Evolutionary conservation across 2,113 vertebrate genomes (phyloP), one percentile per base, ranked within the genome.

Genomic region (Melanocharis versteri): DNA sequence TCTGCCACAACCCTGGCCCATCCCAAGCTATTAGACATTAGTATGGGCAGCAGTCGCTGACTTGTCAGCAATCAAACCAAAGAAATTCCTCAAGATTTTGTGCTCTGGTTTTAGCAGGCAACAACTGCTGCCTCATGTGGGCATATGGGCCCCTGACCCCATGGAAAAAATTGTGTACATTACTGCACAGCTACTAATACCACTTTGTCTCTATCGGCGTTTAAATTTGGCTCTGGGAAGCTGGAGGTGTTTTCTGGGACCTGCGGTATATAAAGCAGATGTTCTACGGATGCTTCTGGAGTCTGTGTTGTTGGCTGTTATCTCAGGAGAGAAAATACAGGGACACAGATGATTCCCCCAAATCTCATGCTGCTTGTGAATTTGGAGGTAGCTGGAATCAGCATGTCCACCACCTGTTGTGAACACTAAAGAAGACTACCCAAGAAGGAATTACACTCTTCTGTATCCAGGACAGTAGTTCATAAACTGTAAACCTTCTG

Each of bases 1-100:
- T 89, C 21, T 23, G 31, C 9, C 5, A n/a, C 0, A 0, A 28
- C 1, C 0, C 3, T 0, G 71, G 28, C 22, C 40, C 72, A 60
- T 15, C 26, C 48, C 14, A 1, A 91, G 65, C 69, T 50, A 11
- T 51, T 13, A 82, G 61, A 68, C 37, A 21, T 21, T 0, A 0
- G 10, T 42, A 87, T 5, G 35, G 81, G 61, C 56, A 82, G 73
- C 57, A 91, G 72, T 33, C 11, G 0, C 39, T 2, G 4, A 75
- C n/a, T 30, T 1, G 4, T 87, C 81, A 82, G 77, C 51, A 62
- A 53, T 28, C 64, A 91, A 93, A 78, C 35, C 39, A 54, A 80
- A 73, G 40, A 91, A 87, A 90, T 48, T 79, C 78, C 69, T 75
- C 48, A 87, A 62, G 24, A 93, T n/a, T 75, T 2, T 42, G 31